Evolutionary conservation across 2,888 invertebrate species (phyloP).

Genomic region (Gibbula magus): DNA sequence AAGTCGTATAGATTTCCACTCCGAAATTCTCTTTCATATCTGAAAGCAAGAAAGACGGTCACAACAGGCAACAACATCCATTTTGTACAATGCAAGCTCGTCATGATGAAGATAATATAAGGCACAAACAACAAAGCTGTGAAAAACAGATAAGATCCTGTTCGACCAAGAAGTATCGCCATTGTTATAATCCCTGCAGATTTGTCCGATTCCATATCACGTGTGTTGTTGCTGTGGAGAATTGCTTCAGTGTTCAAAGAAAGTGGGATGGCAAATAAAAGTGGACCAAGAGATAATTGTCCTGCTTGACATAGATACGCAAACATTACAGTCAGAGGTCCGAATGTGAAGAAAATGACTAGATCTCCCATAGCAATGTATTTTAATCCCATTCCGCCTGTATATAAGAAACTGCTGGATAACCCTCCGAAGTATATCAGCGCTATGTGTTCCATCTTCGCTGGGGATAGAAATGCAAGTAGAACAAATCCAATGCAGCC

Average conservation of each 20-base stretch:
- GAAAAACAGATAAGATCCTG: constrained; percentile 92
- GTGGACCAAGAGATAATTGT: constrained; percentile 88
- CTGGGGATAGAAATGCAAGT: constrained; percentile 87
- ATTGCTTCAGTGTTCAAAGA: constrained; percentile 96
- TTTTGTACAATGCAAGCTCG: constrained; percentile 87
- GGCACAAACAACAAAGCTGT: constrained; percentile 92
- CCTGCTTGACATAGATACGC: constrained; percentile 95
- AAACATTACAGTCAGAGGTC: constrained; percentile 94
- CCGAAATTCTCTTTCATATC: constrained; percentile 91
- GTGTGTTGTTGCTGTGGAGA: constrained; percentile 94
- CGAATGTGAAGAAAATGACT: constrained; percentile 92
- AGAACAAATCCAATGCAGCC: constrained; percentile 90
- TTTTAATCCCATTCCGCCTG: constrained; percentile 95
- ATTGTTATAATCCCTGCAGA: constrained; percentile 94
- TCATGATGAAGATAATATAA: constrained; percentile 86
- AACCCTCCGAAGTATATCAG: constrained; percentile 95
- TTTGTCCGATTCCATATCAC: constrained; percentile 91
- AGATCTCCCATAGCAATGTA: constrained; percentile 96
- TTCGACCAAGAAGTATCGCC: constrained; percentile 93
- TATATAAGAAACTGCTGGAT: constrained; percentile 96
- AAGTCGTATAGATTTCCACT: constrained; percentile 86
- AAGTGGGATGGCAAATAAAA: constrained; percentile 94
- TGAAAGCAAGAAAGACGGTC: constrained; percentile 91
- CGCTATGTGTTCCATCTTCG: constrained; percentile 95
- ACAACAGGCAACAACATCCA: constrained; percentile 93